These are phyloP conservation scores for Panorpa germanica DNA, from an alignment of 2,888 invertebrate species.

Conservation along the genomic window DNA sequence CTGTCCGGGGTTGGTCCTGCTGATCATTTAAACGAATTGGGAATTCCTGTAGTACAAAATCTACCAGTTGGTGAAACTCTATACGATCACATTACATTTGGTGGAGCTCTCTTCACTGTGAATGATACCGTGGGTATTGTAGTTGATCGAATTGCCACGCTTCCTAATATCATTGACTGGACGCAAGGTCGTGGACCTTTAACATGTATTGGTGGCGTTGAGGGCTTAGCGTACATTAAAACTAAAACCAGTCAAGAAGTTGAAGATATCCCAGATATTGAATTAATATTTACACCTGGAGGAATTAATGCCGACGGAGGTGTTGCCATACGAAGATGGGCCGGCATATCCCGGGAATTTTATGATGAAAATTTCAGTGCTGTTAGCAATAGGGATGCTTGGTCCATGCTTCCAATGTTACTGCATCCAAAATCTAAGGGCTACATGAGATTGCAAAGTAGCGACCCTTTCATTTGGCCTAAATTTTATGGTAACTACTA, in stretches of 20 bases:
- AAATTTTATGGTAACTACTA: slow-evolving; percentile 68
- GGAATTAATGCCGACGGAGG: slow-evolving; percentile 31
- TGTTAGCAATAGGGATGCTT: slow-evolving; percentile 29
- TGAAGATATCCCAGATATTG: slow-evolving; percentile 39
- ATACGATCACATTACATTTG: slow-evolving; percentile 36
- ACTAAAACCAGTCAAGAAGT: slow-evolving; percentile 33
- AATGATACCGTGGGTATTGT: slow-evolving; percentile 24
- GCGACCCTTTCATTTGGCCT: slow-evolving; percentile 55
- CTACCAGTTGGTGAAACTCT: slow-evolving; percentile 46
- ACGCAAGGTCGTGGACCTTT: slow-evolving; percentile 27
- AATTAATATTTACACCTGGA: slow-evolving; percentile 34
- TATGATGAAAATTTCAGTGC: slow-evolving; percentile 29
- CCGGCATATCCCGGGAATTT: slow-evolving; percentile 27
- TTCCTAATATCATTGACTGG: too few species aligned
- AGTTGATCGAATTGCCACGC: too few species aligned
- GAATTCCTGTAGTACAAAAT: slow-evolving; percentile 37
- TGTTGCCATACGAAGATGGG: slow-evolving; percentile 24
- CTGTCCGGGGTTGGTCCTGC: slow-evolving; percentile 51
- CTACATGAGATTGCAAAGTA: slow-evolving; percentile 37
- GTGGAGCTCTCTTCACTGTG: slow-evolving; percentile 26
- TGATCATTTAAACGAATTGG: slow-evolving; percentile 29
- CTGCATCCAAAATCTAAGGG: slow-evolving; percentile 50
- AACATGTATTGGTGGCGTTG: slow-evolving; percentile 41
- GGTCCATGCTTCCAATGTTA: slow-evolving; percentile 40
- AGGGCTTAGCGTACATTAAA: slow-evolving; percentile 45